Evolutionary conservation across 92 coral and sea anemone species (phyloP).

Genomic region (Palythoa grandis): DNA sequence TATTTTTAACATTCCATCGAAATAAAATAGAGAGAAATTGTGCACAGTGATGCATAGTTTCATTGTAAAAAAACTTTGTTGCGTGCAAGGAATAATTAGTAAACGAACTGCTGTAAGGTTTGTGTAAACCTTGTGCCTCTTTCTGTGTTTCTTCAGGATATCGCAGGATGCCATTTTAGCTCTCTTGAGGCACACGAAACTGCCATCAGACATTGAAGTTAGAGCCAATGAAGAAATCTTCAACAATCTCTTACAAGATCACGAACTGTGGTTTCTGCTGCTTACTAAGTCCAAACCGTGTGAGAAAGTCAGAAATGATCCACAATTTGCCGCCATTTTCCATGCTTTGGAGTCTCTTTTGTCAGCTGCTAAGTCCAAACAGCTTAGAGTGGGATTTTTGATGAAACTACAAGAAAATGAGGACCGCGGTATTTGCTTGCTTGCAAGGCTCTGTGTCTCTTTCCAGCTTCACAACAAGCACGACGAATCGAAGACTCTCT

Average conservation of each 20-base stretch:
- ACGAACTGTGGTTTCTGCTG: slow-evolving; percentile 10
- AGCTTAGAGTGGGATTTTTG: slow-evolving; percentile 23
- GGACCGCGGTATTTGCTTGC: neutral
- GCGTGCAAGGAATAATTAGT: no score
- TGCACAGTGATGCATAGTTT: no score
- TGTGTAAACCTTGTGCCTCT: neutral
- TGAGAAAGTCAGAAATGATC: slow-evolving; percentile 1
- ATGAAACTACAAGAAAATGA: neutral
- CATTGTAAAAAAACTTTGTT: no score
- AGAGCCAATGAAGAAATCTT: slow-evolving; percentile 15
- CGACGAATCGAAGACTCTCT: neutral
- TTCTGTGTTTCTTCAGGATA: neutral
- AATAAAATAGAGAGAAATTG: no score
- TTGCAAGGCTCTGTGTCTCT: slow-evolving; percentile 13
- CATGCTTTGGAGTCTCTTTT: slow-evolving; percentile 4
- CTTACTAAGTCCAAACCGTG: slow-evolving; percentile 1
- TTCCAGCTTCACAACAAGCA: neutral
- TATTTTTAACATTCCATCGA: no score
- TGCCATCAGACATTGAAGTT: neutral
- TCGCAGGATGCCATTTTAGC: slow-evolving; percentile 16
- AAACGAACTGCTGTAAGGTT: no score
- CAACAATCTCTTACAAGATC: neutral
- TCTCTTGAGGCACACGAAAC: neutral
- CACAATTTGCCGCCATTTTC: neutral
- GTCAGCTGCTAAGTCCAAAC: slow-evolving; percentile 10